phyloP scores from a whole-genome alignment of 2,113 vertebrate species.

The Meles meles region DNA sequence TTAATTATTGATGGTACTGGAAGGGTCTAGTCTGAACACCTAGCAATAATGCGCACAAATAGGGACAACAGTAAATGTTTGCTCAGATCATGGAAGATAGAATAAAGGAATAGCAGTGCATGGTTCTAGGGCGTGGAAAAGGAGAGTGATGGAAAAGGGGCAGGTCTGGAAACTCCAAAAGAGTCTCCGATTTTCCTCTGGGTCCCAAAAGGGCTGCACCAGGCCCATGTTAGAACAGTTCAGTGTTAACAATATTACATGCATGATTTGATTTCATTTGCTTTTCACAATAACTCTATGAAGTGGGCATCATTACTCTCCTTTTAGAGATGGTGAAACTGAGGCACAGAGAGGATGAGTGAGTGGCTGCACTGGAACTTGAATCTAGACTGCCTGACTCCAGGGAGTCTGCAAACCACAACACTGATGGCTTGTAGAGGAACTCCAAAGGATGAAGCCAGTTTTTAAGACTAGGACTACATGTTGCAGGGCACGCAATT shows the following conservation, averaged over 20 bases:
- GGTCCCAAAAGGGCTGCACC: not conserved
- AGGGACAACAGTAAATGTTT: not conserved
- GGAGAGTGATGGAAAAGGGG: not conserved
- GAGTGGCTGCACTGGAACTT: not conserved
- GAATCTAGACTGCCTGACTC: not conserved
- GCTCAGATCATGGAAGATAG: not conserved
- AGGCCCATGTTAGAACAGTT: not conserved
- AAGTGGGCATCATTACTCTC: not conserved
- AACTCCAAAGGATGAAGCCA: not conserved
- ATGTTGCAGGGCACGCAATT: not conserved
- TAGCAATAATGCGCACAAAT: not conserved
- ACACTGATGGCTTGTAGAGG: not conserved
- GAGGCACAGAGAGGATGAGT: not conserved
- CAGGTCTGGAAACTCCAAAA: not conserved
- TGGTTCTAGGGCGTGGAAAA: not conserved
- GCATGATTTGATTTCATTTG: not conserved
- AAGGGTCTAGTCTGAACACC: not conserved
- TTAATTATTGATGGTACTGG: not conserved
- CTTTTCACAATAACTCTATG: not conserved
- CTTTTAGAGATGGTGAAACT: not conserved
- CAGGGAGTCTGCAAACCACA: not conserved
- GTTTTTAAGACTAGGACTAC: not conserved
- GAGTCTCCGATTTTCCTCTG: not conserved
- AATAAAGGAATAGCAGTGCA: not conserved
- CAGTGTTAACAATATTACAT: not conserved